These are phyloP conservation scores for Scaptomyza graminum DNA, from an alignment of 1,140 invertebrate genomes.

Conservation along the genomic window DNA sequence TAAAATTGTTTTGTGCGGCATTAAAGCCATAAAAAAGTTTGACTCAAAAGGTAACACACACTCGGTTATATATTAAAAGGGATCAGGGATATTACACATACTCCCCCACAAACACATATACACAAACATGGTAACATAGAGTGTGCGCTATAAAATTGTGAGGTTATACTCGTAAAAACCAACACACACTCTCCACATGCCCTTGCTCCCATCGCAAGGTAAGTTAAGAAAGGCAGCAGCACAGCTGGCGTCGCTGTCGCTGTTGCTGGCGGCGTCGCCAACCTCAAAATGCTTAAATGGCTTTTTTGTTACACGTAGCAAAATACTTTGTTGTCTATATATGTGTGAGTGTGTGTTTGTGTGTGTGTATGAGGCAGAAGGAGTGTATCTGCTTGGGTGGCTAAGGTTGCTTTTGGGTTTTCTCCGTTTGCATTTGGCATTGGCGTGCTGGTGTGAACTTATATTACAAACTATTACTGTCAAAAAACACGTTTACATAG, in stretches of 20 bases:
- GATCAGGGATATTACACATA: slow-evolving; percentile 56
- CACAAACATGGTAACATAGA: slow-evolving; percentile 35
- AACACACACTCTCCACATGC: neutral
- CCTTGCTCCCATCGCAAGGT: slow-evolving; percentile 12
- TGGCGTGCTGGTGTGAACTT: slow-evolving; percentile 80
- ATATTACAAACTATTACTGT: slow-evolving; percentile 83
- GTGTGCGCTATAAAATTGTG: slow-evolving; percentile 75
- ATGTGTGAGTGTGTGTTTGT: slow-evolving; percentile 1
- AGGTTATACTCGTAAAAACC: slow-evolving; percentile 58
- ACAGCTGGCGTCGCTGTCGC: slow-evolving; percentile 36
- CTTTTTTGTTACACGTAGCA: slow-evolving; percentile 82
- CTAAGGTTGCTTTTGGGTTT: slow-evolving; percentile 7
- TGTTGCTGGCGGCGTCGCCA: slow-evolving; percentile 46
- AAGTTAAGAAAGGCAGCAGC: slow-evolving; percentile 44
- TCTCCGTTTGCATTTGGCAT: slow-evolving; percentile 61
- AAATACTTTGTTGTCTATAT: slow-evolving; percentile 78
- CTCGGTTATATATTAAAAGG: slow-evolving; percentile 72
- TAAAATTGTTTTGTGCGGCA: slow-evolving; percentile 74
- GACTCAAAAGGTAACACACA: slow-evolving; percentile 50
- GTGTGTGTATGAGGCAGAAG: slow-evolving; percentile 15
- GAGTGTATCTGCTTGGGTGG: neutral
- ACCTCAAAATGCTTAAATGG: slow-evolving; percentile 83
- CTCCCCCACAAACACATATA: slow-evolving; percentile 13
- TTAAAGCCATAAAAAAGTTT: slow-evolving; percentile 73
- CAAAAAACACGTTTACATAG: slow-evolving; percentile 82